Conservation (phyloP, 2,113 vertebrate genomes). For the Muntiacus muntjak region DNA sequence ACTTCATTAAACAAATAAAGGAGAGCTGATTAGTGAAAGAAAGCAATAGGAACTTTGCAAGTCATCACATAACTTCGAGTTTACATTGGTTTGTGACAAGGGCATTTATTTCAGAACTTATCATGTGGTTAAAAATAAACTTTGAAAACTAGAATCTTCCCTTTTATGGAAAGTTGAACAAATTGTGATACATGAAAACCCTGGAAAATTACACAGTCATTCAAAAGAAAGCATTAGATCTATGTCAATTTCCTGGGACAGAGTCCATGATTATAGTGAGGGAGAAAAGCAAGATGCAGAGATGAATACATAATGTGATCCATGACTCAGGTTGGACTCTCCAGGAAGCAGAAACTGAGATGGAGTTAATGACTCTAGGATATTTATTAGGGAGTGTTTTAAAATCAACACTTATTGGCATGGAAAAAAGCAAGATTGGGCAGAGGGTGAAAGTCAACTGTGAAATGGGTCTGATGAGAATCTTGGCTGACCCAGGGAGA, state of each 20-base stretch:
- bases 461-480: neutral
- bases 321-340: neutral
- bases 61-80: constrained; percentile 10
- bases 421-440: neutral
- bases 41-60: neutral
- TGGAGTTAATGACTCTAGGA: neutral
- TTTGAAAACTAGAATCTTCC: constrained; percentile 41
- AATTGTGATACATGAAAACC: constrained; percentile 30
- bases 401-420: neutral
- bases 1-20: constrained; percentile 19
- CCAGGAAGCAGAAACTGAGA: neutral
- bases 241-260: constrained; percentile 22
- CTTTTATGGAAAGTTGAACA: constrained; percentile 27
- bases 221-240: constrained; percentile 32
- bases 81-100: constrained; percentile 11
- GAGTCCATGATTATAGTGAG: neutral
- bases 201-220: constrained; percentile 25
- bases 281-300: neutral
- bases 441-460: neutral
- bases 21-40: neutral
- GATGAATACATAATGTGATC: neutral
- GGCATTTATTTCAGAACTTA: constrained; percentile 42
- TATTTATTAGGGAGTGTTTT: neutral
- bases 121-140: constrained; percentile 52
- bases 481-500: neutral